Percentiles rank a stretch among this genome's conserved stretches.
Evolutionary conservation across 2,888 invertebrate genomes (phyloP).

Genomic region (Pseudeuparius sepicola): DNA sequence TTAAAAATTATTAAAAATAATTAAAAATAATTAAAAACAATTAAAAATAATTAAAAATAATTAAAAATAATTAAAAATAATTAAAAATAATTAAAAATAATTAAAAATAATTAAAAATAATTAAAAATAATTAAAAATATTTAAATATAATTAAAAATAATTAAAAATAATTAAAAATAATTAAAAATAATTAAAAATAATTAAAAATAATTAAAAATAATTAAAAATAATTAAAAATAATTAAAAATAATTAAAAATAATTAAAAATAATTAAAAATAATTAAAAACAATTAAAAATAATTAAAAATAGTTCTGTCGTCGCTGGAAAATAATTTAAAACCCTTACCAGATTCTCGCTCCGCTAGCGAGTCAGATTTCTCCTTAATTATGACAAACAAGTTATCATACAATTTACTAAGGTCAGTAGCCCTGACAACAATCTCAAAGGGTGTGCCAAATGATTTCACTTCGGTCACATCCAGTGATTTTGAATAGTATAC

Average conservation of each 20-base stretch:
- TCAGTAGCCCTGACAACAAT: no score
- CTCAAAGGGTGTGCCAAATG: no score
- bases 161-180: slow-evolving; percentile 1
- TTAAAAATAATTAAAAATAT: slow-evolving; percentile 2
- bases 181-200: slow-evolving; percentile 1
- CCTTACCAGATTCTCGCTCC: no score
- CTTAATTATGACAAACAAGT: no score
- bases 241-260: slow-evolving; percentile 1
- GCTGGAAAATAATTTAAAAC: no score
- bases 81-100: slow-evolving; percentile 1
- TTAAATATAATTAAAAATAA: slow-evolving; percentile 2
- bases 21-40: slow-evolving; percentile 1
- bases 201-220: slow-evolving; percentile 1
- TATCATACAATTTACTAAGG: no score
- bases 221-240: slow-evolving; percentile 1
- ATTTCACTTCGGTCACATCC: no score
- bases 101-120: slow-evolving; percentile 1
- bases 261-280: slow-evolving; percentile 2
- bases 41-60: slow-evolving; percentile 1
- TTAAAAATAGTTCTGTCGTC: no score
- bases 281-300: no score
- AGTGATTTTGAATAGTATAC: no score
- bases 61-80: slow-evolving; percentile 1
- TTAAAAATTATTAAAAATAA: slow-evolving; percentile 1
- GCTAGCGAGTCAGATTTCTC: no score